Percentiles rank a stretch among this genome's conserved stretches.
Evolutionary conservation across 2,888 invertebrate genomes (phyloP).

Genomic region (Nasonovia ribisnigri): DNA sequence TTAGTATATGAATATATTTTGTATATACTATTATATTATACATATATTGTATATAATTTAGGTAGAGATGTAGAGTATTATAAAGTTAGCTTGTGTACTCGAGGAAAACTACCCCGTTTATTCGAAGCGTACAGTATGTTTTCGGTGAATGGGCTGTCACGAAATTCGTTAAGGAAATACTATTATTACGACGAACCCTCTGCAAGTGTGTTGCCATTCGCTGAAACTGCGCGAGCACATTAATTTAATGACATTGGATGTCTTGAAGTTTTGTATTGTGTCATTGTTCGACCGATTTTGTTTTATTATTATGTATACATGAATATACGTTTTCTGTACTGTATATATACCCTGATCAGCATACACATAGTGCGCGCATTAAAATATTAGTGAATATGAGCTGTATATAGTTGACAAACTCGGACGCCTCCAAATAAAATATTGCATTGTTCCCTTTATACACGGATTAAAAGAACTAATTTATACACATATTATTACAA

Average conservation of each 20-base stretch:
- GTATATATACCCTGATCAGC: neutral
- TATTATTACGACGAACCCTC: constrained; percentile 33
- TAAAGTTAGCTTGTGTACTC: constrained; percentile 32
- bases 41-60: neutral
- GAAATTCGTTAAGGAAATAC: constrained; percentile 37
- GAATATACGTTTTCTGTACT: constrained; percentile 17
- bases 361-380: neutral
- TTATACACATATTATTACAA: neutral
- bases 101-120: constrained; percentile 31
- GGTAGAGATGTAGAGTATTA: neutral
- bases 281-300: constrained; percentile 27
- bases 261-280: constrained; percentile 43
- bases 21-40: no score
- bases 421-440: neutral
- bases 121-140: constrained; percentile 5
- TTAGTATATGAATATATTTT: neutral
- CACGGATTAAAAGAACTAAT: neutral
- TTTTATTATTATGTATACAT: constrained; percentile 33
- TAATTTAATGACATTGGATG: constrained; percentile 49
- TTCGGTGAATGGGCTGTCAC: constrained; percentile 32
- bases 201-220: constrained; percentile 26
- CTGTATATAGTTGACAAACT: neutral
- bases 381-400: neutral
- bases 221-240: neutral
- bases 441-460: neutral